phyloP scores from a whole-genome alignment of 2,888 invertebrate genomes.

The Lasioglossum morio region DNA sequence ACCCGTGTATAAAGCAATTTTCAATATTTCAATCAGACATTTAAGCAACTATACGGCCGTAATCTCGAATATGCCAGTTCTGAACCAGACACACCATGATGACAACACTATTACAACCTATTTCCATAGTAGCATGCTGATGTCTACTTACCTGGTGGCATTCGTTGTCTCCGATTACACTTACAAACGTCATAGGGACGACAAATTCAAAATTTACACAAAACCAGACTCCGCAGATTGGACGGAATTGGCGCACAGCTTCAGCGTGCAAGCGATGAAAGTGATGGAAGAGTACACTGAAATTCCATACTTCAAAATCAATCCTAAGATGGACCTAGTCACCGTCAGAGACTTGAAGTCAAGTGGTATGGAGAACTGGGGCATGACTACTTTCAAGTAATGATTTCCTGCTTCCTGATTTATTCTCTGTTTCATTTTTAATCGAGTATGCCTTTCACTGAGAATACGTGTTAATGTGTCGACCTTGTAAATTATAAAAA shows the following conservation, averaged over 20 bases:
- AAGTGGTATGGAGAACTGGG: constrained; percentile 98
- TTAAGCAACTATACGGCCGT: constrained; percentile 81
- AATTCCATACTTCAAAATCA: constrained; percentile 71
- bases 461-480: too few species aligned
- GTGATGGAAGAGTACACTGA: constrained; percentile 82
- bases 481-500: too few species aligned
- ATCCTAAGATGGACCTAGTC: constrained; percentile 91
- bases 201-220: constrained; percentile 58
- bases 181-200: accelerated
- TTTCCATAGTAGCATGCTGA: constrained; percentile 69
- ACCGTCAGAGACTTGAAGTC: constrained; percentile 94
- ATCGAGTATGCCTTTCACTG: too few species aligned
- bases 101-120: constrained; percentile 11
- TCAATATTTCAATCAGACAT: constrained; percentile 88
- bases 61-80: constrained; percentile 79
- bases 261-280: constrained; percentile 85
- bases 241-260: constrained; percentile 76
- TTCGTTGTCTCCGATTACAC: constrained; percentile 86
- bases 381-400: constrained; percentile 92
- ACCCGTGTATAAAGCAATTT: constrained; percentile 89
- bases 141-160: constrained; percentile 87
- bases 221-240: constrained; percentile 71
- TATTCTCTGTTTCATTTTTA: background rate
- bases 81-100: background rate
- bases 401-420: background rate